Conservation (phyloP, 2,113 vertebrate genomes). For the Lagopus muta region DNA sequence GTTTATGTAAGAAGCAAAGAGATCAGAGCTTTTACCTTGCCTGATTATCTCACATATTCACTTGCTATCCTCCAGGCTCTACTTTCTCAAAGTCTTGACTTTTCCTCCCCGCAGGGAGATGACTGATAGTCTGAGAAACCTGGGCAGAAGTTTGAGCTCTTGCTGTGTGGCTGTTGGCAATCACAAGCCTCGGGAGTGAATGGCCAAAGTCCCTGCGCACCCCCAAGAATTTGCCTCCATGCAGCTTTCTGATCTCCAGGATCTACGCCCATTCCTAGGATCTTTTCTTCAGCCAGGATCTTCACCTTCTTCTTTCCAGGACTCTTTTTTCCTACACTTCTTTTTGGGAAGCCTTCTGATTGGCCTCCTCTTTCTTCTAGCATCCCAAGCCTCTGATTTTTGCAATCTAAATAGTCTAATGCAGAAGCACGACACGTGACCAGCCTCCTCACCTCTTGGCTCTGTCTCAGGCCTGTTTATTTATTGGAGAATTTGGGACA, state of each 20-base stretch:
- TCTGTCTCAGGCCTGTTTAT: neutral
- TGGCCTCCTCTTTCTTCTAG: neutral
- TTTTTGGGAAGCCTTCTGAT: neutral
- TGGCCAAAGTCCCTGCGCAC: neutral
- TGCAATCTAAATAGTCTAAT: neutral
- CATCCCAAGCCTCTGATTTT: neutral
- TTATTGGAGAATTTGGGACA: neutral
- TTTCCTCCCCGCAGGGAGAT: neutral
- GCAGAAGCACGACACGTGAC: neutral
- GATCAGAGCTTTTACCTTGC: neutral
- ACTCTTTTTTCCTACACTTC: neutral
- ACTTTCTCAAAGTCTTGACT: neutral
- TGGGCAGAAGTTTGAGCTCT: neutral
- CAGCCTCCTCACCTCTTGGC: neutral
- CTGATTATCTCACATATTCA: neutral
- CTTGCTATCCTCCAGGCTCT: neutral
- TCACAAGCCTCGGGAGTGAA: fast-evolving
- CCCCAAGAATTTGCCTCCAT: neutral
- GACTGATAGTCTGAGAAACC: neutral
- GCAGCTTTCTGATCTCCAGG: neutral
- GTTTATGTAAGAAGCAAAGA: neutral
- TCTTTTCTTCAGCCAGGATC: neutral
- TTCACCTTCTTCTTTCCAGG: neutral
- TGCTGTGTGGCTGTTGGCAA: neutral
- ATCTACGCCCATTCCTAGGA: neutral